A percentile compares a stretch with the other conserved stretches of the same genome.
phyloP scores from a whole-genome alignment of 2,797 vertebrate genomes.

The Lutjanus argentimaculatus region DNA sequence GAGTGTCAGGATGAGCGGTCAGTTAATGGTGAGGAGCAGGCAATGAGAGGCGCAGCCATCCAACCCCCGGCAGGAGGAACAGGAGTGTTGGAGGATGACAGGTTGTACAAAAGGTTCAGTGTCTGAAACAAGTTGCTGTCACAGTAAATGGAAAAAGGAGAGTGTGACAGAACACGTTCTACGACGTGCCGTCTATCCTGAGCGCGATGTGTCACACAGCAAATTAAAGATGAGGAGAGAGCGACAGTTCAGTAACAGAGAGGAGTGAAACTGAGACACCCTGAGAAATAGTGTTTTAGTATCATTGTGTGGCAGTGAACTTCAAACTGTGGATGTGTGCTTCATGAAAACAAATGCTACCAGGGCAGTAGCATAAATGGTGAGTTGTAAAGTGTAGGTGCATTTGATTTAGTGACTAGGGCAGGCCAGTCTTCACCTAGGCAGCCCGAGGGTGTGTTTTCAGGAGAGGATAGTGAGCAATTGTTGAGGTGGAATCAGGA shows the following conservation, averaged over 20 bases:
- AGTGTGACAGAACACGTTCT: slow-evolving; percentile 14
- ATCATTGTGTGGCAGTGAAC: neutral
- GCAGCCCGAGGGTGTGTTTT: no score
- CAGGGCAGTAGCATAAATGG: neutral
- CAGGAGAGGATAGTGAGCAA: no score
- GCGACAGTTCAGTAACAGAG: neutral
- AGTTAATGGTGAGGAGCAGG: slow-evolving; percentile 49
- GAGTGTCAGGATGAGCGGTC: slow-evolving; percentile 48
- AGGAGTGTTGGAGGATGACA: slow-evolving; percentile 26
- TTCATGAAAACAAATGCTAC: neutral
- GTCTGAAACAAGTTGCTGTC: slow-evolving; percentile 34
- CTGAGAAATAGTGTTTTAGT: neutral
- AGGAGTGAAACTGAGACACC: neutral
- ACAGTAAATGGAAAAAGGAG: slow-evolving; percentile 3
- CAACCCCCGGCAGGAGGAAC: slow-evolving; percentile 22
- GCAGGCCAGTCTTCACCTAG: no score
- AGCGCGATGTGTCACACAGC: neutral
- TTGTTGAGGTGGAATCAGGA: no score
- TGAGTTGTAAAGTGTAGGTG: neutral
- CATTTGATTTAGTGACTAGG: no score
- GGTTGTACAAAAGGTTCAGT: slow-evolving; percentile 35
- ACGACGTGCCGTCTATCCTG: neutral
- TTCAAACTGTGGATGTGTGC: neutral
- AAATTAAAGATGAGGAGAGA: slow-evolving; percentile 22
- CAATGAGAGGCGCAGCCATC: slow-evolving; percentile 30